Conservation (phyloP, 2,888 invertebrate genomes). For the Agriopis marginaria region DNA sequence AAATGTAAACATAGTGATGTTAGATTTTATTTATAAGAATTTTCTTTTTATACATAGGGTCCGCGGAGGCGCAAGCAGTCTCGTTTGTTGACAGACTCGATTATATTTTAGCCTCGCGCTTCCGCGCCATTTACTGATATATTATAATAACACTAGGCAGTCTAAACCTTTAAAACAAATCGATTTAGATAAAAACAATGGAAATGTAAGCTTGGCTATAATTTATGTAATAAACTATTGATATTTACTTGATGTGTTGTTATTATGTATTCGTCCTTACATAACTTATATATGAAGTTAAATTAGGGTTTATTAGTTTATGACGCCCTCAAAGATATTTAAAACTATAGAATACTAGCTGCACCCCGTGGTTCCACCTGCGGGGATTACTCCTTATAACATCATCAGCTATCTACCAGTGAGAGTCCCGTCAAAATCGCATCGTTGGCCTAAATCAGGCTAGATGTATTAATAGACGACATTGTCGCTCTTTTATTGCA, state of each 20-base stretch:
- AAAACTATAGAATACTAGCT: no score
- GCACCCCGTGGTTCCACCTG: no score
- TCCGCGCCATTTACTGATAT: constrained; percentile 69
- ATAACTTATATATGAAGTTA: no score
- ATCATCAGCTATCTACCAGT: no score
- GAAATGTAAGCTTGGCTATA: constrained; percentile 86
- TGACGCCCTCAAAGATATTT: no score
- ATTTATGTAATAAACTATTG: constrained; percentile 86
- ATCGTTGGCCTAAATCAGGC: no score
- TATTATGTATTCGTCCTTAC: constrained; percentile 43
- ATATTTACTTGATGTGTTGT: constrained; percentile 69
- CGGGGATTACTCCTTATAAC: no score
- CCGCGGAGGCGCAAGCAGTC: constrained; percentile 47
- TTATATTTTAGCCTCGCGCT: constrained; percentile 54
- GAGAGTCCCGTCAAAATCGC: no score
- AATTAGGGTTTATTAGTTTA: no score
- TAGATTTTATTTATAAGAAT: constrained; percentile 81
- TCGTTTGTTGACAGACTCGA: constrained; percentile 37
- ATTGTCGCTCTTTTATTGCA: no score
- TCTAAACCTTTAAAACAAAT: constrained; percentile 76
- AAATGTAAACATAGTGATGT: constrained; percentile 79
- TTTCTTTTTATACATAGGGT: constrained; percentile 70
- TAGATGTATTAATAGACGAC: no score
- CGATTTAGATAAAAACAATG: constrained; percentile 75
- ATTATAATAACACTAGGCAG: constrained; percentile 67